Evolutionary conservation across 2,113 vertebrate genomes (phyloP).

Genomic region (Lycaon pictus): DNA sequence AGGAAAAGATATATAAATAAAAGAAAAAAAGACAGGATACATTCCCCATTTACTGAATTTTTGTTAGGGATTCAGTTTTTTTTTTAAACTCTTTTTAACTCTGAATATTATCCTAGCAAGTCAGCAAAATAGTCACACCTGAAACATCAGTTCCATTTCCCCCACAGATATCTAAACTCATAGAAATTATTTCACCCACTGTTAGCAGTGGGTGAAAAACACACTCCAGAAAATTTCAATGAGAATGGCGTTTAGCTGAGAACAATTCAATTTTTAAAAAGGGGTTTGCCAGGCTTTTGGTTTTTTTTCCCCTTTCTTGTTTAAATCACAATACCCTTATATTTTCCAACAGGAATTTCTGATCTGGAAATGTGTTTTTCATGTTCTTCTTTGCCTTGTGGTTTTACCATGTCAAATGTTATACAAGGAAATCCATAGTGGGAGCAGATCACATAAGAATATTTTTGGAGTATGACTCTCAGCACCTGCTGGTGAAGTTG

Average conservation of each 20-base stretch:
- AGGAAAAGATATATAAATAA: background rate
- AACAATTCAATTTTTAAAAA: constrained; percentile 49
- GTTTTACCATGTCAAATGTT: constrained; percentile 51
- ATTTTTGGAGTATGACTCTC: constrained; percentile 45
- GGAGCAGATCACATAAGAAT: constrained; percentile 60
- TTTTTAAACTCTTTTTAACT: background rate
- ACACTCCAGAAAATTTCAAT: background rate
- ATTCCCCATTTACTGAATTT: constrained; percentile 15
- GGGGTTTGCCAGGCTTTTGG: background rate
- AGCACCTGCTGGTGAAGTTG: constrained; percentile 79
- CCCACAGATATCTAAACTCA: background rate
- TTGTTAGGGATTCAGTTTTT: constrained; percentile 40
- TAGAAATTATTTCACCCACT: background rate
- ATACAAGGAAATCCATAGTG: constrained; percentile 28
- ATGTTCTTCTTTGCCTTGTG: background rate
- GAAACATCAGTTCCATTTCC: constrained; percentile 62
- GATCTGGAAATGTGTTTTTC: constrained; percentile 55
- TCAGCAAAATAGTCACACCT: constrained; percentile 69
- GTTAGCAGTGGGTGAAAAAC: constrained; percentile 20
- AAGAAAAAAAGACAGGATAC: background rate
- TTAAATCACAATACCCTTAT: constrained; percentile 27
- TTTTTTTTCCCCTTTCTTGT: background rate
- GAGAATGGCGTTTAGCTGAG: background rate
- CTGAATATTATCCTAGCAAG: constrained; percentile 61
- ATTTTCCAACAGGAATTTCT: constrained; percentile 67